Evolutionary conservation across 2,113 vertebrate species (phyloP), one percentile per base, ranked within the genome.

Genomic region (Seriola quinqueradiata): DNA sequence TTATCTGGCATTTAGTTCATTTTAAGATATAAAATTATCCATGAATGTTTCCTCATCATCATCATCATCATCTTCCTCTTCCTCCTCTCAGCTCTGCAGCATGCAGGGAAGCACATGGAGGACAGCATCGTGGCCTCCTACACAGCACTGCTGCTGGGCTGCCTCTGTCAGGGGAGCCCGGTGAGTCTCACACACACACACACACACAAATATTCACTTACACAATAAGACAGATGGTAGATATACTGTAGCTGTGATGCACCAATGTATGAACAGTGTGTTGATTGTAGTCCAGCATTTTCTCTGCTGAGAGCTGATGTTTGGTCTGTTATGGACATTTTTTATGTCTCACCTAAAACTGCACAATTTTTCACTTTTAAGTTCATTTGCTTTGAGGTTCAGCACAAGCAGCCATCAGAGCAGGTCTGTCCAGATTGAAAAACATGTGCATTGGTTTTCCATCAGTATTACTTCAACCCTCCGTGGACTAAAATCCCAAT

Each of bases 101-200:
- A 99, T 70, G 98, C 98, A 90, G 98, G 98, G 89, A 99, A 99
- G 95, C 98, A 99, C 96, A 99, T 99, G 98, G 98, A 99, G 94
- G 98, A 99, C 90, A 98, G 97, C 92, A 99, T 99, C 3, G 98
- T 99, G 91, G 98, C 98, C 89, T 99, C 98, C 0, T 99, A 99
- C 93, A 99, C 98, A 42, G 98, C 98, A 44, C 90, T 99, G 93
- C 97, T 99, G 87, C 96, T 99, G 83, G 98, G 98, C 80, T 99
- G 98, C 79, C 97, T 99, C 79, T 98, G 98, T 92, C 98, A 99
- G 92, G 98, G 98, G 87, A 99, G 97, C 95, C 94, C 97, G 61
- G 98, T 99, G 93, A 97, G 97, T 91, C 58, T 80, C 4, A 63
- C 67, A 57, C 70, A 42, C 69, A 61, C 71, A 42, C 48, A 17